phyloP scores from a whole-genome alignment of 2,888 invertebrate genomes.

The Macropis europaea region DNA sequence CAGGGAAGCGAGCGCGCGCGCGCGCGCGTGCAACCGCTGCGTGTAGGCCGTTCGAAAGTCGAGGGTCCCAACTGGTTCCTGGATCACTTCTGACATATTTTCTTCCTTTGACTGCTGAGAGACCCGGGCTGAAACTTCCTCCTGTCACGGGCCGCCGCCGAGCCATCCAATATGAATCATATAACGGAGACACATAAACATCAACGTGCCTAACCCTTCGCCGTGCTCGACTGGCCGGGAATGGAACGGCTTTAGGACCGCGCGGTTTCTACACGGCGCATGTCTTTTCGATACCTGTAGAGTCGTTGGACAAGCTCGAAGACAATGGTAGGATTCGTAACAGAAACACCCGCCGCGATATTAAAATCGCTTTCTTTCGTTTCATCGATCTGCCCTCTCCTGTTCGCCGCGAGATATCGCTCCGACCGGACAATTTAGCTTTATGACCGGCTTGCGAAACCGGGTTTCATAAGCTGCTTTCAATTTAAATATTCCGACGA shows the following conservation, averaged over 20 bases:
- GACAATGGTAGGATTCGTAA: constrained; percentile 21
- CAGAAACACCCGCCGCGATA: constrained; percentile 13
- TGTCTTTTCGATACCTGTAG: constrained; percentile 35
- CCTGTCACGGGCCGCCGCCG: constrained; percentile 21
- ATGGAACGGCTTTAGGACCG: constrained; percentile 18
- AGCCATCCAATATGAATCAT: constrained; percentile 52
- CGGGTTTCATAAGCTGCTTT: constrained; percentile 5
- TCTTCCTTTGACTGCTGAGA: constrained; percentile 25
- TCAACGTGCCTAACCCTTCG: constrained; percentile 27
- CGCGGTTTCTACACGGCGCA: constrained; percentile 17
- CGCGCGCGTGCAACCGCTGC: constrained; percentile 15
- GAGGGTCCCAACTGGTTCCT: constrained; percentile 40
- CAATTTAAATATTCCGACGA: constrained; percentile 33
- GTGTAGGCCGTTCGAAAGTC: constrained; percentile 27
- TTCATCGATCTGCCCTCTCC: no score
- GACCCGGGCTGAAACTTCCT: constrained; percentile 31
- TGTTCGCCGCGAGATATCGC: background rate
- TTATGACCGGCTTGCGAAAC: constrained; percentile 15
- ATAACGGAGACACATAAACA: constrained; percentile 55
- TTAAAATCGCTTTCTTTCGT: constrained; percentile 3
- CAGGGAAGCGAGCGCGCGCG: constrained; percentile 35
- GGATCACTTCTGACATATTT: constrained; percentile 57
- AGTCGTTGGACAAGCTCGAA: constrained; percentile 3
- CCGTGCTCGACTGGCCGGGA: constrained; percentile 18
- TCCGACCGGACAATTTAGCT: constrained; percentile 5